These are phyloP conservation scores for Chymomyza costata DNA, from an alignment of 1,140 invertebrate genomes.

Conservation along the genomic window DNA sequence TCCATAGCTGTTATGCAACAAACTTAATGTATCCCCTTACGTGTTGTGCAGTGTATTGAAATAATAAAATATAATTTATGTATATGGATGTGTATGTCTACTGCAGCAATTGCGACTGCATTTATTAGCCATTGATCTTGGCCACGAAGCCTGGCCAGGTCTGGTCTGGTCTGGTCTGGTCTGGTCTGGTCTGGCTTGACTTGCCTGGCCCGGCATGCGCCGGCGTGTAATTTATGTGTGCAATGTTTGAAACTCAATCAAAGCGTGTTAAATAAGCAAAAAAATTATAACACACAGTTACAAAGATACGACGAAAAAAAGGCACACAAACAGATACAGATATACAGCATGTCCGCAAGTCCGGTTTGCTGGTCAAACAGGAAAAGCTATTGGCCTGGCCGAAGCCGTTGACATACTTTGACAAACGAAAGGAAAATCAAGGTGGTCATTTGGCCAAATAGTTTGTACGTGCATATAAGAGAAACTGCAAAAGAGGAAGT, in stretches of 20 bases:
- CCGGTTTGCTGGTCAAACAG: too few species aligned
- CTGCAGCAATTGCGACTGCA: conserved; percentile 17
- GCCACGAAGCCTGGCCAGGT: conserved; percentile 23
- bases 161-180: too few species aligned
- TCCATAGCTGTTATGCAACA: too few species aligned
- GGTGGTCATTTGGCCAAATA: too few species aligned
- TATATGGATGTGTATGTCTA: background rate
- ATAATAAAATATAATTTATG: conserved; percentile 7
- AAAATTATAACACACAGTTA: background rate
- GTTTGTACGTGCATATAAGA: background rate
- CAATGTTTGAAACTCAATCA: conserved; percentile 43
- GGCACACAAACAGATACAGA: too few species aligned
- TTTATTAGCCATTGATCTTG: conserved; percentile 64
- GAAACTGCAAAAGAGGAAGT: conserved; percentile 1
- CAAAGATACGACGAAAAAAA: conserved; percentile 3
- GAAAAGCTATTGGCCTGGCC: background rate
- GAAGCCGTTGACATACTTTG: conserved; percentile 9
- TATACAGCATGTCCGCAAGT: too few species aligned
- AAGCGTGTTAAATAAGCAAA: conserved; percentile 16
- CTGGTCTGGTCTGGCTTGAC: too few species aligned
- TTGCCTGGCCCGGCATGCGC: conserved; percentile 25
- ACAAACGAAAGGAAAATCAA: conserved; percentile 3
- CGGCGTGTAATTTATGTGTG: conserved; percentile 12
- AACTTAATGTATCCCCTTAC: too few species aligned
- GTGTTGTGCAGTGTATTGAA: too few species aligned